A percentile compares a stretch with the other conserved stretches of the same genome.
phyloP scores from a whole-genome alignment of 2,797 vertebrate species.

The Oophaga sylvatica region DNA sequence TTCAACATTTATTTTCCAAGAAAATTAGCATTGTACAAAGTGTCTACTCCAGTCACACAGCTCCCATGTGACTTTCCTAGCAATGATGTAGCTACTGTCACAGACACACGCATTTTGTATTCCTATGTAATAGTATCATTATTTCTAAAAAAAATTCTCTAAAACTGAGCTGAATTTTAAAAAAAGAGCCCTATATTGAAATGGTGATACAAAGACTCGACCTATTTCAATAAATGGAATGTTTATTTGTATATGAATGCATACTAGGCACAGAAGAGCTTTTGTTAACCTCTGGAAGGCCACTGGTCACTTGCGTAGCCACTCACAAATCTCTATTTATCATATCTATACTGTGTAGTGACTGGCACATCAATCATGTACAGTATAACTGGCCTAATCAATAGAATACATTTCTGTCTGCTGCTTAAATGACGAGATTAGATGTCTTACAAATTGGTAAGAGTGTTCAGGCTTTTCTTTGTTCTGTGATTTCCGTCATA shows the following conservation, averaged over 20 bases:
- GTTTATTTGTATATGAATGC: conserved; percentile 52
- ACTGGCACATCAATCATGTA: conserved; percentile 67
- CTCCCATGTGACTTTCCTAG: background rate
- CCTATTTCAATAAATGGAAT: conserved; percentile 25
- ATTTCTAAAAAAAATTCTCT: background rate
- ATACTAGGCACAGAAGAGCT: conserved; percentile 63
- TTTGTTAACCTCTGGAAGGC: conserved; percentile 59
- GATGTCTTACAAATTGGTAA: conserved; percentile 33
- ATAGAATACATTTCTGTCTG: conserved; percentile 51
- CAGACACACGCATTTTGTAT: background rate
- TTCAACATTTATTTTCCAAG: background rate
- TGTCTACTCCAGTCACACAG: background rate
- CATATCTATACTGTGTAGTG: conserved; percentile 65
- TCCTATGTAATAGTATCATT: background rate
- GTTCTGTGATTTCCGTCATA: background rate
- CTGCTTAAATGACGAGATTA: conserved; percentile 41
- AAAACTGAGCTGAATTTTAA: background rate
- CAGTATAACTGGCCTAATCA: conserved; percentile 59
- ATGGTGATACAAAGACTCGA: background rate
- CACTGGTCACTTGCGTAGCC: conserved; percentile 54
- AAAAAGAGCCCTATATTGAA: background rate
- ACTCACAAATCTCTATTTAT: conserved; percentile 69
- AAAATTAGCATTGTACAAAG: background rate
- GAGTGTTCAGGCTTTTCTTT: conserved; percentile 4
- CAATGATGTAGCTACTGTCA: background rate